Evolutionary conservation across 2,113 vertebrate genomes (phyloP).

Genomic region (Rhinolophus ferrumequinum): DNA sequence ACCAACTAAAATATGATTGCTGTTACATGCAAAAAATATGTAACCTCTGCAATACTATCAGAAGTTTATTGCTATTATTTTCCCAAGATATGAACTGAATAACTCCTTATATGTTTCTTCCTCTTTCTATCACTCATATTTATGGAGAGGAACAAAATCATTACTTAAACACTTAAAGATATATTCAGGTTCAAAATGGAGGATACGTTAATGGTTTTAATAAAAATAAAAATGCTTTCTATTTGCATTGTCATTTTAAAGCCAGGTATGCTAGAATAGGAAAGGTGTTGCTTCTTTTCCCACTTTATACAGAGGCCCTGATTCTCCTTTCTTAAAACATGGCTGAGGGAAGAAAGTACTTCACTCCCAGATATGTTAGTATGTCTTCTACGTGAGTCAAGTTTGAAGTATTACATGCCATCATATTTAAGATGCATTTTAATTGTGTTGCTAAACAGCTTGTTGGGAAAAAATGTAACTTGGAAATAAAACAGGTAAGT

Average conservation of each 20-base stretch:
- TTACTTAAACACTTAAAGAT: conserved; percentile 61
- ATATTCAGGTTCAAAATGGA: neutral
- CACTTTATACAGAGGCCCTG: neutral
- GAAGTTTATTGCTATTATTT: conserved; percentile 65
- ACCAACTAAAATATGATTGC: conserved; percentile 67
- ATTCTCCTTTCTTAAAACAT: conserved; percentile 27
- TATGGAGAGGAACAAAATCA: conserved; percentile 28
- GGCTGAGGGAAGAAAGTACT: neutral
- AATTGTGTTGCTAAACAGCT: neutral
- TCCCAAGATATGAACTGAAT: conserved; percentile 46
- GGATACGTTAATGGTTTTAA: neutral
- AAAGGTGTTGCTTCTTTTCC: conserved; percentile 1
- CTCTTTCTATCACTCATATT: conserved; percentile 40
- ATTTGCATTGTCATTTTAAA: conserved; percentile 50
- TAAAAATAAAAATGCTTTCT: conserved; percentile 32
- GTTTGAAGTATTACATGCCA: neutral
- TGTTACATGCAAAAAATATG: conserved; percentile 54
- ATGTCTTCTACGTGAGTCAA: neutral
- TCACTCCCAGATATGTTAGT: conserved; percentile 8
- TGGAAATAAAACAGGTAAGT: neutral
- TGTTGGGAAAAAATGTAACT: neutral
- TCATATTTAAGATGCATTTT: conserved; percentile 21
- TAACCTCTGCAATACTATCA: conserved; percentile 55
- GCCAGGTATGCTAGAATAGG: neutral
- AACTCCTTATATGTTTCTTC: conserved; percentile 21